Percentiles rank a stretch among this genome's conserved stretches.
These are phyloP conservation scores for Platynereis dumerilii DNA, from an alignment of 2,888 invertebrate species.

Conservation along the genomic window DNA sequence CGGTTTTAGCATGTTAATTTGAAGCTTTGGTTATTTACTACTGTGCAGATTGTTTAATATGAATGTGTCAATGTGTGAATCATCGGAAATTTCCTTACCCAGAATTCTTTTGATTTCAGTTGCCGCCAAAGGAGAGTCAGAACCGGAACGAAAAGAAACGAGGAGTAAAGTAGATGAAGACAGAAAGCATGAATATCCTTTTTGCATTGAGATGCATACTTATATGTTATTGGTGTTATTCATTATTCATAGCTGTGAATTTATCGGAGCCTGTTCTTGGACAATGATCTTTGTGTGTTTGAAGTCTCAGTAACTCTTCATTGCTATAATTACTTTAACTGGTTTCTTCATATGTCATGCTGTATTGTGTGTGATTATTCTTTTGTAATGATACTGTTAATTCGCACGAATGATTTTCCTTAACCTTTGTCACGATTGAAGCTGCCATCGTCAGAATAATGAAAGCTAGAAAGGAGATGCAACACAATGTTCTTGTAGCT, in stretches of 20 bases:
- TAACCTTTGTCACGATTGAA: constrained; percentile 73
- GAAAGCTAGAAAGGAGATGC: constrained; percentile 96
- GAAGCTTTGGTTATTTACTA: no score
- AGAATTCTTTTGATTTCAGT: constrained; percentile 47
- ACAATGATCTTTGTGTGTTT: no score
- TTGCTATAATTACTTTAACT: no score
- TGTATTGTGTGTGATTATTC: no score
- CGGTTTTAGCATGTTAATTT: no score
- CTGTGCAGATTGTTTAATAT: no score
- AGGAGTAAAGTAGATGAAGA: constrained; percentile 98
- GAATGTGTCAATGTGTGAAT: no score
- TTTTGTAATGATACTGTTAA: no score
- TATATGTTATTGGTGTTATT: constrained; percentile 4
- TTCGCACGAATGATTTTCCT: no score
- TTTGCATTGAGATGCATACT: constrained; percentile 27
- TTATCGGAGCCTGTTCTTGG: neutral
- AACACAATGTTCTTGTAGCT: constrained; percentile 85
- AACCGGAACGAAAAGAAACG: constrained; percentile 98
- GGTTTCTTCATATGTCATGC: no score
- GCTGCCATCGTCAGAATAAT: constrained; percentile 99
- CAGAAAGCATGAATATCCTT: constrained; percentile 86
- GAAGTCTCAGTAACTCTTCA: no score
- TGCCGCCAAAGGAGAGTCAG: constrained; percentile 76
- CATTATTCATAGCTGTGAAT: neutral
- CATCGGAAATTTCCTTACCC: no score